phyloP scores from a whole-genome alignment of 2,113 vertebrate genomes.

The Leucoraja erinaceus region DNA sequence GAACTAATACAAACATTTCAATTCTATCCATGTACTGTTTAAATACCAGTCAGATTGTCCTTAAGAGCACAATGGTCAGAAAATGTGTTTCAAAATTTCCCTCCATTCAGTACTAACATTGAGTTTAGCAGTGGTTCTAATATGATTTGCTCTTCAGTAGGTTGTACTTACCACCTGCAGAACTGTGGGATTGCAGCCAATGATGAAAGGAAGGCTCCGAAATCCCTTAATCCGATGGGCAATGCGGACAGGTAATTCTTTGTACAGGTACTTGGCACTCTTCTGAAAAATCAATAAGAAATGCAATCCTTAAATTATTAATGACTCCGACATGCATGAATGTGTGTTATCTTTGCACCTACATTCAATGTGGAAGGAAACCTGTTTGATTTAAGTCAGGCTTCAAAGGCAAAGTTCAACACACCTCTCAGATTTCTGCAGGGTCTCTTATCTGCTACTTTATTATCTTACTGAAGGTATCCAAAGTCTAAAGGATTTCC shows the following conservation, averaged over 20 bases:
- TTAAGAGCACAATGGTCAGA: not conserved
- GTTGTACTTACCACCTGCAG: conserved; percentile 34
- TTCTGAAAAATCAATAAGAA: conserved; percentile 16
- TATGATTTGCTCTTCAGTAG: not conserved
- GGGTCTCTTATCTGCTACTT: not conserved
- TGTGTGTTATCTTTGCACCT: not conserved
- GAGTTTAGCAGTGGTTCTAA: not conserved
- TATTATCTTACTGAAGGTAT: not conserved
- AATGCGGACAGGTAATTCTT: conserved; percentile 37
- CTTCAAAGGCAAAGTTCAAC: not conserved
- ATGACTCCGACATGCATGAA: not conserved
- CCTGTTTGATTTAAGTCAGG: too few species aligned
- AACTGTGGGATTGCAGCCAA: conserved; percentile 38
- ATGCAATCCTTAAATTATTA: not conserved
- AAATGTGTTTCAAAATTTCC: not conserved
- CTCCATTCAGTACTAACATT: not conserved
- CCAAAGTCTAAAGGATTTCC: not conserved
- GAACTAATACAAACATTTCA: not conserved
- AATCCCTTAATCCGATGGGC: conserved; percentile 38
- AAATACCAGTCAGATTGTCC: not conserved
- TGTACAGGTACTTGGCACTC: conserved; percentile 36
- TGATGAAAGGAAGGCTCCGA: conserved; percentile 38
- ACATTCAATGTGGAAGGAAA: too few species aligned
- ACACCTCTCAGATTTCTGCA: not conserved
- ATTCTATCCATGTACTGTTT: not conserved